Evolutionary conservation across 2,797 vertebrate species (phyloP).

Genomic region (Thunnus albacares): DNA sequence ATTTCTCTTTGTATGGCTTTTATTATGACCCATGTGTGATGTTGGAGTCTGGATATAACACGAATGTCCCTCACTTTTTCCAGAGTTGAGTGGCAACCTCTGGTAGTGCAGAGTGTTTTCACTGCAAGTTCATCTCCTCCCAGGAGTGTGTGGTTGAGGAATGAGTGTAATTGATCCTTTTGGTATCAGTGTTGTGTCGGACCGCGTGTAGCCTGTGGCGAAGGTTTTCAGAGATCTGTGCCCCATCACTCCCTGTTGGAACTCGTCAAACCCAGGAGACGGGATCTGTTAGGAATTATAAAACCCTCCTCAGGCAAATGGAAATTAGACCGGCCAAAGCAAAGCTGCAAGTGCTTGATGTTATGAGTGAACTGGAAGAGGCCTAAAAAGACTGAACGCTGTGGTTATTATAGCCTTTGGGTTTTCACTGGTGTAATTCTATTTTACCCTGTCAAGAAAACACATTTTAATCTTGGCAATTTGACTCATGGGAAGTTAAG

Average conservation of each 20-base stretch:
- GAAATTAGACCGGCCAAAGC: conserved; percentile 74
- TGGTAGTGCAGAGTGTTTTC: conserved; percentile 74
- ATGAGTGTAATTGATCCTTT: conserved; percentile 81
- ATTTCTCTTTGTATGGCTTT: conserved; percentile 14
- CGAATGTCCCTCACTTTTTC: conserved; percentile 60
- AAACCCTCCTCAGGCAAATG: conserved; percentile 75
- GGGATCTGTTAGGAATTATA: conserved; percentile 82
- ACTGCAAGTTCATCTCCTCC: conserved; percentile 78
- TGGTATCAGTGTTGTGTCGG: conserved; percentile 73
- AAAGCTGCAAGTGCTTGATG: conserved; percentile 68
- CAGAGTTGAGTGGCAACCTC: conserved; percentile 75
- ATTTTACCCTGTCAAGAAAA: conserved; percentile 65
- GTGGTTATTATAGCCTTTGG: conserved; percentile 62
- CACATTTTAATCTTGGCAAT: conserved; percentile 65
- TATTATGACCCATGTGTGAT: conserved; percentile 22
- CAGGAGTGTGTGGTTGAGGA: conserved; percentile 74
- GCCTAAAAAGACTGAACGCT: conserved; percentile 44
- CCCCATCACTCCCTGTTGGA: conserved; percentile 80
- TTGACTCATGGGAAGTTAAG: conserved; percentile 67
- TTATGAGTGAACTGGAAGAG: conserved; percentile 62
- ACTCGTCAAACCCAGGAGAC: conserved; percentile 78
- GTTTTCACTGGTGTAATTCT: conserved; percentile 59
- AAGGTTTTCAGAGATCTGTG: conserved; percentile 77
- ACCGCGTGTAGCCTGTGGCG: conserved; percentile 76
- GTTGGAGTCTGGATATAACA: conserved; percentile 30